Base-by-base conservation (phyloP, 2,113 vertebrate species). In the Condylura cristata region DNA sequence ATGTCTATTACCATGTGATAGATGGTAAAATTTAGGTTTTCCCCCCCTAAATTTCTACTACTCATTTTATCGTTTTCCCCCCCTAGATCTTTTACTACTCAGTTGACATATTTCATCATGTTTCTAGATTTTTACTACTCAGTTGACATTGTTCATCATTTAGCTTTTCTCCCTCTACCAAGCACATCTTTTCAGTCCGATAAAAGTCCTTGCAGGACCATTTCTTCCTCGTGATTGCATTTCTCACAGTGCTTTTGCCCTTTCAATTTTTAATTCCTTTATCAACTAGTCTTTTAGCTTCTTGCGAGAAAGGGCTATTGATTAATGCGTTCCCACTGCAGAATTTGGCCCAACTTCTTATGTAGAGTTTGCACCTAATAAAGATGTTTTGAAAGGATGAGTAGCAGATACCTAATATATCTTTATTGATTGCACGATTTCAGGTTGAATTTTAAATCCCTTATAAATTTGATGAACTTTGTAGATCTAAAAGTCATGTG, bases 401-500 rank as follows among this genome's bases (percentile, higher is more conserved):
- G 17, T 71, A 58, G 61, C 70, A 41, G 91, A 37, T 78, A 17
- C 6, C 34, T 32, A 86, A 1, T 75, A 32, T 2, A 1, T 71
- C 65, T 14, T 48, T 92, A 2, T 6, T 88, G 79, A 72, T 60
- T 68, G 22, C 20, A 78, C 90, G 51, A 41, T 86, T 95, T 44
- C 65, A 46, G 37, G 60, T 46, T 80, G 60, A 60, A 78, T 88
- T 88, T 82, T 68, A 80, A 88, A 71, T 83, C 44, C 18, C 32
- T 71, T 89, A 39, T 75, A 66, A 93, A 60, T 78, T 3, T 66
- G 60, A 51, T 91, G 44, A 71, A 60, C 48, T 90, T 85, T 26
- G 26, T 86, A 88, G 76, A 68, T 90, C 96, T 96, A 48, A 92
- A 95, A 93, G 39, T 48, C 34, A 3, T 34, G 8, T 61, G 44